Evolutionary conservation across 2,888 invertebrate genomes (phyloP).

Genomic region (Aphidius colemani): DNA sequence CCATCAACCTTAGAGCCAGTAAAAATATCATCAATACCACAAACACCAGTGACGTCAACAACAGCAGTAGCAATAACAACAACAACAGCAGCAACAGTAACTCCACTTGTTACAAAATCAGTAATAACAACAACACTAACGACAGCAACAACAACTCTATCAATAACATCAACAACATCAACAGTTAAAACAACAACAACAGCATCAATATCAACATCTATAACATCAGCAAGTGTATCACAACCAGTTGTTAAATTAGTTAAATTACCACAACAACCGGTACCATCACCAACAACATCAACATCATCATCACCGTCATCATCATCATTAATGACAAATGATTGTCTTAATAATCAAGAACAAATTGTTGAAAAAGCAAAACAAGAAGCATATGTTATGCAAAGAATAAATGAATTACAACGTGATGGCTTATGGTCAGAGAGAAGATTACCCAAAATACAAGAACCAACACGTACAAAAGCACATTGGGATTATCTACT

Average conservation of each 20-base stretch:
- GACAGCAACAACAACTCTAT: slow-evolving; percentile 41
- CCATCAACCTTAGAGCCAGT: slow-evolving; percentile 47
- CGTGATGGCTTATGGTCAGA: slow-evolving; percentile 95
- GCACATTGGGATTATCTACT: slow-evolving; percentile 98
- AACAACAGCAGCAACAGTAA: too few relatives aligned
- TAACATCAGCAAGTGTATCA: slow-evolving; percentile 32
- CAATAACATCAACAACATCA: slow-evolving; percentile 32
- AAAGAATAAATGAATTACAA: slow-evolving; percentile 87
- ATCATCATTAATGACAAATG: slow-evolving; percentile 39
- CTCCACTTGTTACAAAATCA: too few relatives aligned
- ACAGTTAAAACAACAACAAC: slow-evolving; percentile 22
- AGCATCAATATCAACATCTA: slow-evolving; percentile 25
- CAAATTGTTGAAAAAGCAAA: slow-evolving; percentile 85
- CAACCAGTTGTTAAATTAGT: slow-evolving; percentile 50
- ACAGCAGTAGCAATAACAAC: slow-evolving; percentile 28
- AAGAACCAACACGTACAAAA: slow-evolving; percentile 87
- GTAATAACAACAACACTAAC: too few relatives aligned
- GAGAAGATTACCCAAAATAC: slow-evolving; percentile 86
- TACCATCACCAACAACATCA: slow-evolving; percentile 31
- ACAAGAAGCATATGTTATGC: slow-evolving; percentile 94
- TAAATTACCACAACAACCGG: slow-evolving; percentile 39
- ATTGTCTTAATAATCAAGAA: slow-evolving; percentile 65
- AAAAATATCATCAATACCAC: slow-evolving; percentile 38
- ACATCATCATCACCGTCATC: slow-evolving; percentile 50
- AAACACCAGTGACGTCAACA: slow-evolving; percentile 40